Conservation (phyloP, 2,797 vertebrate genomes). For the Gastrophryne carolinensis region DNA sequence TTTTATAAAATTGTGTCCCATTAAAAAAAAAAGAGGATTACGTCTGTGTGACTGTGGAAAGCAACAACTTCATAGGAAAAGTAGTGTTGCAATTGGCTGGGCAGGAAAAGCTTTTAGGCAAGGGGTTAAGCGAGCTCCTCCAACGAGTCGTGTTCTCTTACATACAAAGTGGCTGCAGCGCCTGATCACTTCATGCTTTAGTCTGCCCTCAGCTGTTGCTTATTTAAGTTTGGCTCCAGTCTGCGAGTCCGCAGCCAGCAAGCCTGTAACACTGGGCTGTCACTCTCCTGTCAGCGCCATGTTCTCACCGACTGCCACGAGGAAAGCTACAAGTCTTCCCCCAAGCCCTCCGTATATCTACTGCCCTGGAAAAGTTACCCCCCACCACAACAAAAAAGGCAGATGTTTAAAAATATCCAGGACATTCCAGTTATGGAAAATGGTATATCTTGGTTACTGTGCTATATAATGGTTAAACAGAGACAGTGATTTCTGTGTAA, state of each 20-base stretch:
- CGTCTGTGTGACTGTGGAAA: too few relatives aligned
- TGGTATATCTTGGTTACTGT: too few relatives aligned
- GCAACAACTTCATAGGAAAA: not conserved
- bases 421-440: too few relatives aligned
- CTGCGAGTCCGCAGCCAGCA: constrained; percentile 22
- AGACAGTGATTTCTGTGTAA: too few relatives aligned
- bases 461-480: too few relatives aligned
- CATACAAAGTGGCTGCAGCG: constrained; percentile 4
- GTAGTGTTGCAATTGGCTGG: not conserved
- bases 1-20: too few relatives aligned
- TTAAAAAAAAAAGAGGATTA: too few relatives aligned
- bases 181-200: constrained; percentile 38
- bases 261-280: constrained; percentile 44
- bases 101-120: not conserved
- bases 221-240: constrained; percentile 45
- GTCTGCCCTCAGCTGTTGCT: constrained; percentile 44
- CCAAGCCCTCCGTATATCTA: not conserved
- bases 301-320: constrained; percentile 16
- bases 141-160: not conserved
- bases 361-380: not conserved
- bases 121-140: constrained; percentile 21
- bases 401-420: too few relatives aligned
- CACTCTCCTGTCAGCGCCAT: constrained; percentile 32
- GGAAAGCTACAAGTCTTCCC: not conserved
- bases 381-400: too few relatives aligned